Base-by-base conservation (phyloP, 30 jellyfish, hydroid and myxozoan species). In the Hydractinia echinata region DNA sequence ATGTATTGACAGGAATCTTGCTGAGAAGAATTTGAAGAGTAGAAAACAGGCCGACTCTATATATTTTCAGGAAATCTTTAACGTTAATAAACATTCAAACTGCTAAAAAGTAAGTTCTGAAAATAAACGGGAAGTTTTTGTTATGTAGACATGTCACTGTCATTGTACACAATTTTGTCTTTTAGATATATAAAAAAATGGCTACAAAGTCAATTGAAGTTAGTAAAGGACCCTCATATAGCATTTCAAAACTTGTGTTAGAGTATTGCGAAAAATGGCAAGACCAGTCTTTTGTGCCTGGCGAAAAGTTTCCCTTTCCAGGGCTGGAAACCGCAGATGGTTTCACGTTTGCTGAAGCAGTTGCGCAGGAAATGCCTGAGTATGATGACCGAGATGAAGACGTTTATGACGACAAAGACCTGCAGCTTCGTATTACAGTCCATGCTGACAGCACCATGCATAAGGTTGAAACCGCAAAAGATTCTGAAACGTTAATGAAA, bases 301-400 rank as follows among this genome's bases (percentile, higher is more conserved):
- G 94, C 14, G 94, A 85, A 20, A 72, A 5, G 11, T 19, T 85
- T 18, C 50, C 79, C 19, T 76, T 87, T 21, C 88, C 84, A 13
- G 44, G 44, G 1, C 18, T 85, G 54, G 53, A 76, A 70, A 76
- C 78, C 10, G 79, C 58, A 54, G 19, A 61, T 66, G 94, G 94
- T 7, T 54, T 85, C 6, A 20, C 51, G 55, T 55, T 85, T 19
- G 55, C 76, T 19, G 84, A 77, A 30, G 94, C 94, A 5, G 53
- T 3, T 15, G 88, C 88, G 4, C 81, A 51, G 51, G 67, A 77
- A 49, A 9, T 66, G 67, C 88, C 88, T 4, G 76, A 84, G 1
- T 66, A 76, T 69, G 84, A 77, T 13, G 76, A 77, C 7, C 51
- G 84, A 11, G 87, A 84, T 76, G 84, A 76, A 0, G 87, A 84